phyloP scores from a whole-genome alignment of 2,888 invertebrate genomes.

The Amiota minor region DNA sequence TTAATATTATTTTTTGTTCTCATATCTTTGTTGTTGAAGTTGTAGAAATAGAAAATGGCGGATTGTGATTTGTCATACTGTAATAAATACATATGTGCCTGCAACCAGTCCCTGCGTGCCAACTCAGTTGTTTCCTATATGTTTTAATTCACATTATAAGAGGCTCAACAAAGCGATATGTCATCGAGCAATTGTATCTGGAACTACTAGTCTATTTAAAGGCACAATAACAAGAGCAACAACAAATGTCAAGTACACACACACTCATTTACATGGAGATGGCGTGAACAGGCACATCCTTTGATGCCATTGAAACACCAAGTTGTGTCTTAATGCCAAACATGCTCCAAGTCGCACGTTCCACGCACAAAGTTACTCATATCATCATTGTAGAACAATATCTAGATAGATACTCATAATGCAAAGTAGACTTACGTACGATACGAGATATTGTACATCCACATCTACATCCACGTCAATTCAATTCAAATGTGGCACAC shows the following conservation, averaged over 20 bases:
- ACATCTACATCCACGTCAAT: not conserved
- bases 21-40: not conserved
- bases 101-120: too few species aligned
- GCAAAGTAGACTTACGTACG: slow-evolving; percentile 54
- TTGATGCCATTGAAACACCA: slow-evolving; percentile 53
- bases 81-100: too few species aligned
- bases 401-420: slow-evolving; percentile 46
- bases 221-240: slow-evolving; percentile 44
- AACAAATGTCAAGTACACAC: slow-evolving; percentile 57
- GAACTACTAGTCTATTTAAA: slow-evolving; percentile 26
- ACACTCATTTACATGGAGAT: not conserved
- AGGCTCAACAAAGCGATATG: slow-evolving; percentile 1
- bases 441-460: not conserved
- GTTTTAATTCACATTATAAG: too few species aligned
- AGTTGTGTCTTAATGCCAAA: slow-evolving; percentile 59
- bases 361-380: slow-evolving; percentile 26
- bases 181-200: slow-evolving; percentile 7
- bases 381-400: slow-evolving; percentile 42
- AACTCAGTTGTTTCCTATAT: too few species aligned
- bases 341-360: slow-evolving; percentile 69
- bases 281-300: slow-evolving; percentile 55
- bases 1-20: too few species aligned
- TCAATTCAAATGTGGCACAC: slow-evolving; percentile 41
- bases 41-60: slow-evolving; percentile 2
- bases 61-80: not conserved